Evolutionary conservation across 2,797 vertebrate genomes (phyloP).

Genomic region (Numenius phaeopus): DNA sequence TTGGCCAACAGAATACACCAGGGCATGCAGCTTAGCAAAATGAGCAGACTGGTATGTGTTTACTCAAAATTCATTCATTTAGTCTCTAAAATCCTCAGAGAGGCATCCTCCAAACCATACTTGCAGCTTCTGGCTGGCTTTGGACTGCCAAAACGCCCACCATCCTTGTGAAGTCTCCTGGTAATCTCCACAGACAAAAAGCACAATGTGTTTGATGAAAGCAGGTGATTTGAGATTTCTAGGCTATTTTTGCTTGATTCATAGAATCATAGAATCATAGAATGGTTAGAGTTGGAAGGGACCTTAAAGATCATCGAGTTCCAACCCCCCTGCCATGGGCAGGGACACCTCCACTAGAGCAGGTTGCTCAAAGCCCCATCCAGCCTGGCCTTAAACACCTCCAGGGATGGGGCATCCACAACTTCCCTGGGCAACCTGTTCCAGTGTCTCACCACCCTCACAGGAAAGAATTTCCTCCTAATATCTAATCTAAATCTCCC

Average conservation of each 20-base stretch:
- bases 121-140: constrained; percentile 26
- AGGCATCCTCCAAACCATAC: background rate
- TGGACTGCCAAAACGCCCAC: background rate
- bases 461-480: too few relatives aligned
- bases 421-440: too few relatives aligned
- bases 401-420: too few relatives aligned
- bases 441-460: too few relatives aligned
- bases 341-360: too few relatives aligned
- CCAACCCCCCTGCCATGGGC: too few relatives aligned
- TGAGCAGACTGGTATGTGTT: constrained; percentile 5
- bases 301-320: too few relatives aligned
- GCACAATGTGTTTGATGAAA: background rate
- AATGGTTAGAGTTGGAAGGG: too few relatives aligned
- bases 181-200: constrained; percentile 15
- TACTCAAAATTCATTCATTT: constrained; percentile 8
- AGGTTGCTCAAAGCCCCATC: too few relatives aligned
- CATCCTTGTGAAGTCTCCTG: constrained; percentile 2
- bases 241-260: background rate
- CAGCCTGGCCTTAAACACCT: too few relatives aligned
- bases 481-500: too few relatives aligned
- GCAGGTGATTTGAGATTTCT: background rate
- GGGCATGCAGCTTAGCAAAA: background rate
- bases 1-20: background rate
- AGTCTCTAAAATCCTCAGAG: constrained; percentile 1
- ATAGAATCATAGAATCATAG: too few relatives aligned